Conservation (phyloP, 2,113 vertebrate genomes). For the Monopterus albus region DNA sequence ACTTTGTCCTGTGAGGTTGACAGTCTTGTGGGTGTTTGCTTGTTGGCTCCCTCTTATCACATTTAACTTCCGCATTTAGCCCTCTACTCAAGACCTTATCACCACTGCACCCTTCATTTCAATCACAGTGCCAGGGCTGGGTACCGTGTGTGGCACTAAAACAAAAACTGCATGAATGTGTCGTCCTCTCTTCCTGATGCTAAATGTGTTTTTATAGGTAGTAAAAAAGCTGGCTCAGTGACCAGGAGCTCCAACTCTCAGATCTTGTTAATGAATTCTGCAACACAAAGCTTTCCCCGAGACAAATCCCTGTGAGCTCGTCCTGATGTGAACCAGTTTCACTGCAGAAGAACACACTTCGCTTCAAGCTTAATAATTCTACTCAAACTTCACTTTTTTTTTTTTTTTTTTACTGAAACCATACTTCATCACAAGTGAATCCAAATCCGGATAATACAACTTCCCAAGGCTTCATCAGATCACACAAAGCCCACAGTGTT, state of each 20-base stretch:
- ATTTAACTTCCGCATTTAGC: conserved; percentile 68
- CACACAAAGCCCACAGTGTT: too few species aligned
- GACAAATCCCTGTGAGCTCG: conserved; percentile 40
- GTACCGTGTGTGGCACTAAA: conserved; percentile 10
- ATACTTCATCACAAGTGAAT: neutral
- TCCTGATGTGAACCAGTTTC: conserved; percentile 25
- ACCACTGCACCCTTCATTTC: conserved; percentile 20
- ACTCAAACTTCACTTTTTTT: neutral
- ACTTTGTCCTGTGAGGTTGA: neutral
- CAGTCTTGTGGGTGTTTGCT: conserved; percentile 6
- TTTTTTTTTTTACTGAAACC: too few species aligned
- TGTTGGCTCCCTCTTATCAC: conserved; percentile 59
- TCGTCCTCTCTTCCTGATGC: conserved; percentile 15
- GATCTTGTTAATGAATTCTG: conserved; percentile 41
- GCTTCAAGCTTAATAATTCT: neutral
- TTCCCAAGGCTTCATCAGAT: too few species aligned
- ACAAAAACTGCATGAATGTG: neutral
- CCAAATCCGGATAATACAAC: neutral
- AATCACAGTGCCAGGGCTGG: conserved; percentile 6
- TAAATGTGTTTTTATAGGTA: conserved; percentile 13
- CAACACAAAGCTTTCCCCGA: conserved; percentile 45
- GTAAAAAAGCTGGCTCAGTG: too few species aligned
- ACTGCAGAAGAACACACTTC: neutral
- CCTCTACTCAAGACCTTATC: conserved; percentile 67
- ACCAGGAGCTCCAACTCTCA: conserved; percentile 7